Percentiles rank a stretch among this genome's conserved stretches.
phyloP scores from a whole-genome alignment of 2,797 vertebrate genomes.

The Falco peregrinus region DNA sequence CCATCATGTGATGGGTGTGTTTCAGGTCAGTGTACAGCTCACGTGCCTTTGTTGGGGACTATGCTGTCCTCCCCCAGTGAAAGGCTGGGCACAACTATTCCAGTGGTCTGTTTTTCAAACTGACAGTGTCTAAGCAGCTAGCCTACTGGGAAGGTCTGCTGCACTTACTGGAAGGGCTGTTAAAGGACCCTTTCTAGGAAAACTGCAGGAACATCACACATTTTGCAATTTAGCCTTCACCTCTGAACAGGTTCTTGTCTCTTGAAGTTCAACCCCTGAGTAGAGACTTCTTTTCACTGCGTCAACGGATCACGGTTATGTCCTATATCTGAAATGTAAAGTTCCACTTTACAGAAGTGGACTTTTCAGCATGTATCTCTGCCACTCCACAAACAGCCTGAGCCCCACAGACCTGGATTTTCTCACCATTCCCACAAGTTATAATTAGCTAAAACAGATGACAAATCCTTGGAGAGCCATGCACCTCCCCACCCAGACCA shows the following conservation, averaged over 20 bases:
- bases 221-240: neutral
- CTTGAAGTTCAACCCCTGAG: neutral
- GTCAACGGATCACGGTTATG: neutral
- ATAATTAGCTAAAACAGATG: conserved; percentile 8
- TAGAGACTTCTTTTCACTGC: neutral
- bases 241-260: neutral
- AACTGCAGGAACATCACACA: neutral
- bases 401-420: neutral
- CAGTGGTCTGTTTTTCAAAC: neutral
- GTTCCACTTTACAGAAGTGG: neutral
- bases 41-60: neutral
- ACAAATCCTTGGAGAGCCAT: conserved; percentile 22
- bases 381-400: neutral
- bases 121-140: neutral
- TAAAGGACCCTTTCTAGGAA: neutral
- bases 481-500: conserved; percentile 13
- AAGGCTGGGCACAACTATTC: neutral
- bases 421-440: neutral
- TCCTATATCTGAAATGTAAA: neutral
- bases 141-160: neutral
- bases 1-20: rapidly evolving
- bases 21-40: neutral
- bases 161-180: neutral
- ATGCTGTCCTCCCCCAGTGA: neutral
- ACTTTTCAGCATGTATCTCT: neutral